Conservation (phyloP, 2,888 invertebrate species). For the Acronicta aceris region DNA sequence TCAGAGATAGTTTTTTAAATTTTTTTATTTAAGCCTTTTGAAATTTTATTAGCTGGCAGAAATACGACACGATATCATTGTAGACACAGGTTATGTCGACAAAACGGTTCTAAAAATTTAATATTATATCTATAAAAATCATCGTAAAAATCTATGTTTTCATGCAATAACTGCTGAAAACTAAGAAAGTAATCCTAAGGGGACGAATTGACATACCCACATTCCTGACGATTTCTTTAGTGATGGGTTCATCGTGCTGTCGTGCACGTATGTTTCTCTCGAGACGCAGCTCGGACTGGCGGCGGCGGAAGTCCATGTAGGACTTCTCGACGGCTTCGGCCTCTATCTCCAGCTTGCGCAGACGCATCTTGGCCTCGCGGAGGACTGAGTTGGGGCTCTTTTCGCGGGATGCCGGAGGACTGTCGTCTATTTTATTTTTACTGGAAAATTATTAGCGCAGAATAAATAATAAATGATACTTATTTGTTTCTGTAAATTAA, state of each 20-base stretch:
- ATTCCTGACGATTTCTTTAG: constrained; percentile 12
- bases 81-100: no score
- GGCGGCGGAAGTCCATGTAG: constrained; percentile 79
- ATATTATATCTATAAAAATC: no score
- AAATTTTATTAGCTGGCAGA: no score
- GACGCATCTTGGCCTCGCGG: constrained; percentile 84
- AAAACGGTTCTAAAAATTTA: no score
- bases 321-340: constrained; percentile 89
- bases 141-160: no score
- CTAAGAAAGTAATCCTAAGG: no score
- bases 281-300: constrained; percentile 57
- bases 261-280: constrained; percentile 25
- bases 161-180: no score
- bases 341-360: constrained; percentile 89
- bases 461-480: no score
- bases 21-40: no score
- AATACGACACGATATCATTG: no score
- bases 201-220: constrained; percentile 35
- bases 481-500: no score
- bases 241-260: neutral
- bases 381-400: constrained; percentile 85
- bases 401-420: constrained; percentile 51
- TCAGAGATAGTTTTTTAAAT: no score
- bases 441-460: constrained; percentile 38
- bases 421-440: constrained; percentile 51